phyloP scores from a whole-genome alignment of 2,888 invertebrate species.

The Macropis europaea region DNA sequence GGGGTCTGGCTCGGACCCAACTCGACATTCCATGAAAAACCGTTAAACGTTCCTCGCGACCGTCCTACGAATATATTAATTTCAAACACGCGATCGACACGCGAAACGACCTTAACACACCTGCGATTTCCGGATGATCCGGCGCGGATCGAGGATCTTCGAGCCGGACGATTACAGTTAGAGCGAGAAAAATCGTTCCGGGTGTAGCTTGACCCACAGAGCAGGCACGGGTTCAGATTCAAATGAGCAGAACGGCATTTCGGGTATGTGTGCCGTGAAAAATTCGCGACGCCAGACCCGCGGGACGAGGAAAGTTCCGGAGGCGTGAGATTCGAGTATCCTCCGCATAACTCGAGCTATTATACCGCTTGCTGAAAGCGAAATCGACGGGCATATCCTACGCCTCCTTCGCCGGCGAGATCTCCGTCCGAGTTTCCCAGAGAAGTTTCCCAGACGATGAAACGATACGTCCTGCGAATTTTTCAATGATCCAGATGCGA shows the following conservation, averaged over 20 bases:
- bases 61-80: slow-evolving; percentile 65
- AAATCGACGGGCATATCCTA: slow-evolving; percentile 39
- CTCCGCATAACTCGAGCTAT: slow-evolving; percentile 31
- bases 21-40: slow-evolving; percentile 79
- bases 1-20: slow-evolving; percentile 77
- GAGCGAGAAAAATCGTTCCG: slow-evolving; percentile 22
- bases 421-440: neutral
- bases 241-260: slow-evolving; percentile 7
- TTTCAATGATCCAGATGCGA: too few relatives aligned
- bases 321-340: slow-evolving; percentile 44
- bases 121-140: neutral
- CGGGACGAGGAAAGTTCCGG: slow-evolving; percentile 54
- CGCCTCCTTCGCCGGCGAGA: neutral
- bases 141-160: too few relatives aligned
- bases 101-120: slow-evolving; percentile 21
- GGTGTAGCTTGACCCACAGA: too few relatives aligned
- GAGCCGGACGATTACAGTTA: slow-evolving; percentile 29
- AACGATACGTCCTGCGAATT: too few relatives aligned
- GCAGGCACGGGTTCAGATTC: too few relatives aligned
- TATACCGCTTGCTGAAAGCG: slow-evolving; percentile 58
- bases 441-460: neutral
- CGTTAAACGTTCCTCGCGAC: slow-evolving; percentile 75
- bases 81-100: slow-evolving; percentile 40
- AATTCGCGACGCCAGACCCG: neutral
- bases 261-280: slow-evolving; percentile 10